Evolutionary conservation across 1,140 invertebrate genomes (phyloP).

Genomic region (Artemia franciscana): DNA sequence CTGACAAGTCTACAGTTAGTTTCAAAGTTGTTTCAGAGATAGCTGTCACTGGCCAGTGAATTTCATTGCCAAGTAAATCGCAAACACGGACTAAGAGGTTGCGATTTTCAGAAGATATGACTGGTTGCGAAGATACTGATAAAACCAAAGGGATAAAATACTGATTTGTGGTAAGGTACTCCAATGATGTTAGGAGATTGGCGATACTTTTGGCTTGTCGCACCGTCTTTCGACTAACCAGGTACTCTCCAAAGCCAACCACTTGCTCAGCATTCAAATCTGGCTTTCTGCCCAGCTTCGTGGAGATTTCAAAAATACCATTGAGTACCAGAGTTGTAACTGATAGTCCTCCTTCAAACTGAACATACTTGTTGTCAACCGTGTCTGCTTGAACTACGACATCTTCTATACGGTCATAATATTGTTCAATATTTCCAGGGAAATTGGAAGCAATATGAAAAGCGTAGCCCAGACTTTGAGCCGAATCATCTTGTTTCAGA

Average conservation of each 20-base stretch:
- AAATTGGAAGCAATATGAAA: slow-evolving; percentile 43
- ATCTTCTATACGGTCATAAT: slow-evolving; percentile 61
- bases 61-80: slow-evolving; percentile 18
- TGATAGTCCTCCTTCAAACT: slow-evolving; percentile 74
- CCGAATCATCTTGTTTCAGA: neutral
- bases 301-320: neutral
- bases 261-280: neutral
- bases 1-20: slow-evolving; percentile 31
- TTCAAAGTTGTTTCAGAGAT: slow-evolving; percentile 45
- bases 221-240: neutral
- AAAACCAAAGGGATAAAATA: neutral
- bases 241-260: neutral
- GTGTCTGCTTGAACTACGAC: slow-evolving; percentile 69
- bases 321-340: slow-evolving; percentile 22
- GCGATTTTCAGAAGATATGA: neutral
- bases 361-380: slow-evolving; percentile 63
- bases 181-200: neutral
- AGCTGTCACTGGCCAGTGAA: slow-evolving; percentile 46
- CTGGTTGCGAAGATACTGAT: neutral
- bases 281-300: neutral
- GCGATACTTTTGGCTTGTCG: neutral
- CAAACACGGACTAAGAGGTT: neutral
- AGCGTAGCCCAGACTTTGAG: slow-evolving; percentile 41
- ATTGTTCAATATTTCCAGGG: slow-evolving; percentile 24
- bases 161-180: neutral